A percentile compares a stretch with the other conserved stretches of the same genome.
These are phyloP conservation scores for Bursaphelenchus mucronatus DNA, from an alignment of 1,140 invertebrate genomes.

Conservation along the genomic window DNA sequence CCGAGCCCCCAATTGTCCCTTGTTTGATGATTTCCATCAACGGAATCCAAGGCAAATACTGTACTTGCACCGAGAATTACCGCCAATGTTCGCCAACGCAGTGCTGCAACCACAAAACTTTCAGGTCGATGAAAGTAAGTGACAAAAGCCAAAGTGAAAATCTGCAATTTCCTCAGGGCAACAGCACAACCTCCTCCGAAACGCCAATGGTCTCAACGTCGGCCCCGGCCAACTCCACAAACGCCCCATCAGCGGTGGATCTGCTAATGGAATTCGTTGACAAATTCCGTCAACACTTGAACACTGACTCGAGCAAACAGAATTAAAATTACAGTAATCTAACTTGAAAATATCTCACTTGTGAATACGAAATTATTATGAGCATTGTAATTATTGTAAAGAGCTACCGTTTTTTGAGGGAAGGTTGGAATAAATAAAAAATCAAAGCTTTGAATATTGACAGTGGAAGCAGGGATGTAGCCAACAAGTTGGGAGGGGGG, in stretches of 20 bases:
- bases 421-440: no score
- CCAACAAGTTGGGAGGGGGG: no score
- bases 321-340: no score
- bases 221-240: constrained; percentile 1
- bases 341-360: no score
- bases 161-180: background rate
- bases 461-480: no score
- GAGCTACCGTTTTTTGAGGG: no score
- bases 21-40: constrained; percentile 9
- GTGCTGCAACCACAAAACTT: constrained; percentile 19
- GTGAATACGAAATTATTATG: no score
- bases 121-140: constrained; percentile 7
- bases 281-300: constrained; percentile 8
- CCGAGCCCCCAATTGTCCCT: constrained; percentile 3
- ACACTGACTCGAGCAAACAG: background rate
- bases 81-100: constrained; percentile 19
- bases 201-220: no score
- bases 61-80: constrained; percentile 11
- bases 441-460: no score
- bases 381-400: no score
- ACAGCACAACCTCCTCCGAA: no score
- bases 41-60: background rate
- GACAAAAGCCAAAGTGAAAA: constrained; percentile 3
- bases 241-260: constrained; percentile 13
- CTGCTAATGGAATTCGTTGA: constrained; percentile 15